Evolutionary conservation across 2,888 invertebrate genomes (phyloP), one percentile per base, ranked within the genome.

Genomic region (Tetragonisca angustula): DNA sequence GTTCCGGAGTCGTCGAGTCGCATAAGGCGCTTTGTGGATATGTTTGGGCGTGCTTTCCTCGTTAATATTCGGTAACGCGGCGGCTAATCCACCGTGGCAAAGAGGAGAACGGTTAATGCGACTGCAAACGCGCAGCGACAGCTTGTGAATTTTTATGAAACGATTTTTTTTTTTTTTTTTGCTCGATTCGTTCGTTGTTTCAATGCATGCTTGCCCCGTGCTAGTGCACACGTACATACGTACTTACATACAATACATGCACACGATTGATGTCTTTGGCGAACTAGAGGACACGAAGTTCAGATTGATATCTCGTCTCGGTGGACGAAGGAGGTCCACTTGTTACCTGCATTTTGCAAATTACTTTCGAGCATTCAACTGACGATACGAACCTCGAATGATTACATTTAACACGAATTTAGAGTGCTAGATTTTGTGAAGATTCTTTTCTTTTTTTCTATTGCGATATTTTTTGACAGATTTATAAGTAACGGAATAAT

Each of bases 181-280:
- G 70, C 54, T 65, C 17, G n/a, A 61, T 73, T 71, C 76, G 11
- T 50, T 49, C 54, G 54, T 72, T 68, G 32, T 73, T 54, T 72
- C 64, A 13, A 64, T 76, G 83, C 82, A 83, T 83, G 83, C 62
- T 13, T 36, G 62, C 50, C 15, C 21, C 6, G 1, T 24, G 24
- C 54, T 52, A 19, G 32, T 76, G 82, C 75, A 71, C 75, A 72
- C 82, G 61, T 27, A 27, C 32, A 4, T 74, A 69, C 43, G 81
- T 83, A 81, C 43, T 11, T 43, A 43, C 82, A 81, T 81, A 83
- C 82, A 83, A 83, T 83, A 83, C 83, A 83, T 83, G 83, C 83
- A 83, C 83, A 83, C 83, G 83, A 83, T 83, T 83, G 83, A 83
- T 83, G 83, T 71, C 19, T 81, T 62, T 81, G 83, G 76, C 82